Evolutionary conservation across 2,888 invertebrate species (phyloP), one percentile per base, ranked within the genome.

Genomic region (Polyommatus icarus): DNA sequence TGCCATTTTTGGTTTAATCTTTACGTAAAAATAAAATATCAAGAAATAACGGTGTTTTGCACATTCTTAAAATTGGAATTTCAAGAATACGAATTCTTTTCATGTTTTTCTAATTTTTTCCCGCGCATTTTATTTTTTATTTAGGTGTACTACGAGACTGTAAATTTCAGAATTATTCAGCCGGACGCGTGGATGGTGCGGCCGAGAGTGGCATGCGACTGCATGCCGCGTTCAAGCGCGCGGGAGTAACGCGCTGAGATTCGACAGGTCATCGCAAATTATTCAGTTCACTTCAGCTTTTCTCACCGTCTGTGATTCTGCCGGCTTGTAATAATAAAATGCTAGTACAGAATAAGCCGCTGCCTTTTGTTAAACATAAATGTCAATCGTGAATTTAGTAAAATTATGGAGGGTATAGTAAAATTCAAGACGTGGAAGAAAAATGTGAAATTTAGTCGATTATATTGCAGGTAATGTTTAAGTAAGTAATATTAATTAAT

Each of bases 171-270:
- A 40, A 7, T 72, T 59, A 61, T 54, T 61, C 78, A 80, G 78
- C 79, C 82, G 79, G 80, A 78, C 72, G 40, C 40, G 77, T 59
- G 59, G 73, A 79, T 78, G 79, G 81, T 83, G 82, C 80, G 81
- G 82, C 81, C 84, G 82, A 78, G 82, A 79, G 80, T 84, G 78
- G 79, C 85, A 85, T 84, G 83, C 84, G 86, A 87, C 88, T 87
- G 87, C n/a, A n/a, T n/a, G n/a, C 86, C 85, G 84, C 79, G 82
- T 81, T 80, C 82, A 80, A 80, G 80, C 80, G 79, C 80, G 81
- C 84, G 82, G 81, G 82, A 83, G 83, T 79, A 83, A 82, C 81
- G 81, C 80, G 81, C 83, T 79, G 84, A 83, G 85, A 86, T 84
- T 84, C 83, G 82, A 83, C 83, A 84, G 85, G 85, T 85, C 84